Conservation (phyloP, 2,113 vertebrate genomes). For the Aythya baeri region DNA sequence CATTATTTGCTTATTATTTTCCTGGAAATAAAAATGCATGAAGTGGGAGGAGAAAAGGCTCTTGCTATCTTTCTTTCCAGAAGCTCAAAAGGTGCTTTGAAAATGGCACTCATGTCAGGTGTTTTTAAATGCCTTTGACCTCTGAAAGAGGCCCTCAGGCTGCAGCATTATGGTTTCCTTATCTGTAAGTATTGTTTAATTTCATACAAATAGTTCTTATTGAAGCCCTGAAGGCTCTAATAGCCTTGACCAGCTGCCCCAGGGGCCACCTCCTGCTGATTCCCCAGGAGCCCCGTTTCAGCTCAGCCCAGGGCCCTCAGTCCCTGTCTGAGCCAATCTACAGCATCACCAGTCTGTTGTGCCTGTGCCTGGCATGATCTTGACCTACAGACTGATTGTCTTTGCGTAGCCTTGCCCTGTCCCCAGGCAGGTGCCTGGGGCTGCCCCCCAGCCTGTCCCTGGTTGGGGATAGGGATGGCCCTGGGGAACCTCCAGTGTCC, state of each 20-base stretch:
- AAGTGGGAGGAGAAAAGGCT: not conserved
- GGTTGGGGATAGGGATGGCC: not conserved
- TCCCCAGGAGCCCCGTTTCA: not conserved
- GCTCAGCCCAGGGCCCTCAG: not conserved
- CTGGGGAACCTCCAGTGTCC: too few species aligned
- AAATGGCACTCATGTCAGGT: not conserved
- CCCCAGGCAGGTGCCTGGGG: not conserved
- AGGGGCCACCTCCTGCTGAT: not conserved
- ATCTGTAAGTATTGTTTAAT: not conserved
- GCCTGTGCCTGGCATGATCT: not conserved
- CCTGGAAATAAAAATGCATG: not conserved
- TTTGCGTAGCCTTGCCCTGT: fast-evolving
- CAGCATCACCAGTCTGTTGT: not conserved
- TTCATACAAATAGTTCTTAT: not conserved
- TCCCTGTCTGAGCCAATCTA: not conserved
- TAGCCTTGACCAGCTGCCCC: not conserved
- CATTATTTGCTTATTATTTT: not conserved
- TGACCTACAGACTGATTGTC: not conserved
- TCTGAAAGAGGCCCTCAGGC: not conserved
- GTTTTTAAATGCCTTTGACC: not conserved
- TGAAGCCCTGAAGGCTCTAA: too few species aligned
- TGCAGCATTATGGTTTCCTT: not conserved
- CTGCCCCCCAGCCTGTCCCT: not conserved
- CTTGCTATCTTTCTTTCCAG: not conserved
- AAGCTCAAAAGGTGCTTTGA: not conserved